Evolutionary conservation across 1,140 invertebrate species (phyloP), one percentile per base, ranked within the genome.

Genomic region (Holcopasites calliopsidis): DNA sequence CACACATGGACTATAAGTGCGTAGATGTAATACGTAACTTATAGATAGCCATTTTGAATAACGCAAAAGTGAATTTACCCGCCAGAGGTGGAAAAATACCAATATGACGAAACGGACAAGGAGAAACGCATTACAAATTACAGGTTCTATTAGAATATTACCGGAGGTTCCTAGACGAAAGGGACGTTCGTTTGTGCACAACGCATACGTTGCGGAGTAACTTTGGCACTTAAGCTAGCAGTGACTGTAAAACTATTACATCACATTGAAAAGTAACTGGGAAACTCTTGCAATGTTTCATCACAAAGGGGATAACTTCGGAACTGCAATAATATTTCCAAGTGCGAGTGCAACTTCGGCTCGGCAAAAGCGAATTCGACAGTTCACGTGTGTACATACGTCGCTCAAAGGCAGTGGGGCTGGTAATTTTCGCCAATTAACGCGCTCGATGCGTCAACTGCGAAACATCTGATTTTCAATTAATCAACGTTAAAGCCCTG

Each of bases 301-400:
- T 0, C 26, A 62, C 3, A 23, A 35, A 26, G 47, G 18, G 49
- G 52, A 31, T 66, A 52, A 52, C 47, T 38, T 66, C 8, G 33
- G 1, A 47, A 44, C 38, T 44, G n/a, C 21, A 35, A 23, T 66
- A 52, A 52, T 52, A 66, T 52, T 66, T 52, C 31, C n/a, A 66
- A 16, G 47, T 35, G 33, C 64, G 52, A 38, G 60, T 31, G 49
- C 49, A 64, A 16, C 16, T 64, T 64, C 40, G 49, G 49, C 42
- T 13, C 60, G 26, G 26, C 60, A 44, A 26, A 64, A 64, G 31
- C 40, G 42, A 64, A 38, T 64, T 64, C 16, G 26, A 28, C 44
- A 64, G 40, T 64, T 21, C 60, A n/a, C n/a, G n/a, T n/a, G n/a
- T n/a, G n/a, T n/a, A n/a, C n/a, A n/a, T 13, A 26, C 16, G 40